A percentile compares a stretch with the other conserved stretches of the same genome.
Evolutionary conservation across 2,797 vertebrate genomes (phyloP).

Genomic region (Antrozous pallidus): DNA sequence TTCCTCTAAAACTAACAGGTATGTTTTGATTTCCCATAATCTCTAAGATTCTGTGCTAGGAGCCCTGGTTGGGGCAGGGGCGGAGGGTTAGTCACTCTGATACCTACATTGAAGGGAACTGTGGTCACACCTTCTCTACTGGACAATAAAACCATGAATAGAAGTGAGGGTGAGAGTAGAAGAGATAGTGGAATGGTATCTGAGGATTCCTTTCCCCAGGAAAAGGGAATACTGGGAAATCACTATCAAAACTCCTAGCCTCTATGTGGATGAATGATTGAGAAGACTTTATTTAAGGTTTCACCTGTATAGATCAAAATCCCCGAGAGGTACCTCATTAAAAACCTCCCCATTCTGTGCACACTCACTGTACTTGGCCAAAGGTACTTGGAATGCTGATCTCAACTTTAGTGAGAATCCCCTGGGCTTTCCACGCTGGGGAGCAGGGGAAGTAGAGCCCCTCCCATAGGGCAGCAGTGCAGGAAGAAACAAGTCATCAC

Average conservation of each 20-base stretch:
- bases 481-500: slow-evolving; percentile 42
- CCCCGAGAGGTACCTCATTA: background rate
- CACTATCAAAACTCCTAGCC: background rate
- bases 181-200: background rate
- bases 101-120: background rate
- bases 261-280: background rate
- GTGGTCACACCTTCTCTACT: background rate
- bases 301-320: background rate
- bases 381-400: background rate
- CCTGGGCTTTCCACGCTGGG: background rate
- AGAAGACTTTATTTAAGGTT: background rate
- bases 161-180: background rate
- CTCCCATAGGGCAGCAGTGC: background rate
- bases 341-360: background rate
- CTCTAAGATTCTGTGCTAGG: background rate
- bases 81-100: background rate
- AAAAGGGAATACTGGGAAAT: slow-evolving; percentile 17
- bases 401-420: background rate
- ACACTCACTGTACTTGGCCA: background rate
- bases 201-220: background rate
- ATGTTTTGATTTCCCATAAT: background rate
- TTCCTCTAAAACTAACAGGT: background rate
- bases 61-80: rapidly evolving
- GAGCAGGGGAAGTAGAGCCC: background rate
- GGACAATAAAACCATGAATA: background rate